These are phyloP conservation scores for Nipponia nippon DNA, from an alignment of 2,113 vertebrate species.

Conservation along the genomic window DNA sequence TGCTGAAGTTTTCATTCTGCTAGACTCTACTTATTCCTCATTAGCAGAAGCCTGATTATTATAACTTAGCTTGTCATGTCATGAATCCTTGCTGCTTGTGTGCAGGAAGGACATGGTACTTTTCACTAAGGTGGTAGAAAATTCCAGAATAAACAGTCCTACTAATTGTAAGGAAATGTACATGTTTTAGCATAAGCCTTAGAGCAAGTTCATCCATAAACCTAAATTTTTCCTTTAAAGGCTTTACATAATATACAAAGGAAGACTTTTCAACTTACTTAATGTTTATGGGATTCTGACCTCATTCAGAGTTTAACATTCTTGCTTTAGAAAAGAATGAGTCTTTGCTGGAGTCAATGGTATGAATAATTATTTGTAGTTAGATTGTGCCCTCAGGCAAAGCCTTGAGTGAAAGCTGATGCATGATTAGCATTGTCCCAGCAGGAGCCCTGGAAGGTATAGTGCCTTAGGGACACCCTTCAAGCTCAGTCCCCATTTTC, in stretches of 20 bases:
- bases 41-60: neutral
- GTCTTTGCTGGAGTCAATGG: neutral
- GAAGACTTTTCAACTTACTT: neutral
- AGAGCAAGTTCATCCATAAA: neutral
- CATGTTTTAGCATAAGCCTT: neutral
- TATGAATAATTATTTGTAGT: neutral
- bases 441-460: neutral
- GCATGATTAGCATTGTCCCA: slow-evolving; percentile 1
- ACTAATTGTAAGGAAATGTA: neutral
- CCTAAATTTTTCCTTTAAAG: neutral
- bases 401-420: neutral
- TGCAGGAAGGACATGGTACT: neutral
- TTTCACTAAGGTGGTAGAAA: neutral
- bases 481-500: neutral
- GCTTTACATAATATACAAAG: neutral
- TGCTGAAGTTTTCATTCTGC: neutral
- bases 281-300: neutral
- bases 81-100: neutral
- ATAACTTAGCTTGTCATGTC: neutral
- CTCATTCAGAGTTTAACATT: neutral
- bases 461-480: neutral
- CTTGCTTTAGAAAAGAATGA: neutral
- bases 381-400: neutral
- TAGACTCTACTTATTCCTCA: neutral
- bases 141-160: neutral